Evolutionary conservation across 1,140 invertebrate genomes (phyloP), one percentile per base, ranked within the genome.

Genomic region (Coenobita brevimanus): DNA sequence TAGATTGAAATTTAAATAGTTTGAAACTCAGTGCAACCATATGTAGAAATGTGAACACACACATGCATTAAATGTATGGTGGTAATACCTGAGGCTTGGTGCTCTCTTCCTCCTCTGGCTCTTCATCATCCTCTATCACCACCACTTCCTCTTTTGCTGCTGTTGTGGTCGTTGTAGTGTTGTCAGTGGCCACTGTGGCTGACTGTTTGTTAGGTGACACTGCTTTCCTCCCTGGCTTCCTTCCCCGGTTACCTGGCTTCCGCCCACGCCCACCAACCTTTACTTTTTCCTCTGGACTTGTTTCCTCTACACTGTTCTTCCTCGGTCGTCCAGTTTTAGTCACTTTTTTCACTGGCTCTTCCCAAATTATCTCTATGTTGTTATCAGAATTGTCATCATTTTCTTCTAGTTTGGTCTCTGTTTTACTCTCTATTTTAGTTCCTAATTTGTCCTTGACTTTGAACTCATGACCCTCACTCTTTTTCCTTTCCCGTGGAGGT

Each of bases 191-290:
- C 6, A 8, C 46, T 6, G 46, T 50, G 46, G 46, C 17, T n/a
- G n/a, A n/a, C n/a, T n/a, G n/a, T n/a, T n/a, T n/a, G n/a, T 43
- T 78, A 15, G 54, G 88, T 67, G 67, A 81, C 21, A 46, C 62
- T 6, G 69, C 67, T 79, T 64, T 88, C 82, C 76, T 88, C 75
- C 38, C 69, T 21, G 76, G 81, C 30, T 83, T 88, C 54, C 54
- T 88, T 33, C 78, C 82, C 73, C 62, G 43, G n/a, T n/a, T n/a
- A 30, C 78, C 83, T 60, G 71, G 87, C 89, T 91, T 91, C 91
- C 87, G 91, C 89, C 69, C 87, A 76, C 57, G 33, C 24, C 78
- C 76, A 89, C n/a, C n/a, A n/a, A n/a, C 41, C 57, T 76, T 82
- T 69, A 84, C 85, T 75, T 82, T 82, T 73, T 86, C 82, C 71